phyloP scores from a whole-genome alignment of 1,140 invertebrate genomes.

The Ptiloglossa arizonensis region DNA sequence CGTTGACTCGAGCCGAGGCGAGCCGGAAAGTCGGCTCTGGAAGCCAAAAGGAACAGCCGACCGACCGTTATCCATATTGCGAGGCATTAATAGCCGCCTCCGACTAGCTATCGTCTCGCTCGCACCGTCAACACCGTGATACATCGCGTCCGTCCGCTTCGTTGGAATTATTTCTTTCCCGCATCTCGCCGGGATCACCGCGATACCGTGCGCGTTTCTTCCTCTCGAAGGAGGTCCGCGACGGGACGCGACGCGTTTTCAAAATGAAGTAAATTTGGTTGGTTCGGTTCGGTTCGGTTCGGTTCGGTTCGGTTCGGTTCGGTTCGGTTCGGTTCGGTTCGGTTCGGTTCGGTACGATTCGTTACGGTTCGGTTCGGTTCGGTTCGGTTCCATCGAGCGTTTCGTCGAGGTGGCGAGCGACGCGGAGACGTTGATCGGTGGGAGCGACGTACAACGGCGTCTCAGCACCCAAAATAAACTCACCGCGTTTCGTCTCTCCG shows the following conservation, averaged over 20 bases:
- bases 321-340: too few species aligned
- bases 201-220: constrained; percentile 2
- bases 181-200: background rate
- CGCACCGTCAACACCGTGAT: background rate
- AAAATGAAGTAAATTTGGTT: too few species aligned
- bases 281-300: too few species aligned
- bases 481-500: constrained; percentile 61
- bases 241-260: too few species aligned
- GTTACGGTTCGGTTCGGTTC: background rate
- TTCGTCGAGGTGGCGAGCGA: constrained; percentile 37
- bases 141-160: background rate
- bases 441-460: constrained; percentile 61
- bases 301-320: too few species aligned
- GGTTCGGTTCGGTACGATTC: too few species aligned
- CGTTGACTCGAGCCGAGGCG: background rate
- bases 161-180: constrained; percentile 33
- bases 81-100: constrained; percentile 48
- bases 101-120: constrained; percentile 15
- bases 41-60: constrained; percentile 30
- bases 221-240: too few species aligned
- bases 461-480: constrained; percentile 78
- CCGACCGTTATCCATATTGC: constrained; percentile 44
- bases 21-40: background rate
- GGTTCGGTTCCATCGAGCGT: constrained; percentile 1
- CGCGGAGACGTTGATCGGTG: constrained; percentile 29